Evolutionary conservation across 1,140 invertebrate species (phyloP), one percentile per base, ranked within the genome.

Genomic region (Drosophila grimshawi): DNA sequence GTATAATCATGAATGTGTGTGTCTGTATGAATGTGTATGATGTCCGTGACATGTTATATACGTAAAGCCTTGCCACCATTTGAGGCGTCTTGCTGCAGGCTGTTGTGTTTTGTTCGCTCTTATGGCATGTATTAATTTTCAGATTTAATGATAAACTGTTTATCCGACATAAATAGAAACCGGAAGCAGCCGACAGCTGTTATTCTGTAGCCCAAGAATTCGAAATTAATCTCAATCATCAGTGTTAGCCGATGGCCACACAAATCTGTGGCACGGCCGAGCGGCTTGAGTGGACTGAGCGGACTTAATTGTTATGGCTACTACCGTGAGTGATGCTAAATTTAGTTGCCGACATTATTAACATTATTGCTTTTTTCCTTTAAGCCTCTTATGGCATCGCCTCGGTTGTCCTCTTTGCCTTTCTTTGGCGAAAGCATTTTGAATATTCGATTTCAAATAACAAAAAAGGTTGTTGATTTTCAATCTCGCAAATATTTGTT

Each of bases 41-140:
- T n/a, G n/a, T 1, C 10, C 39, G n/a, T 43, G 0, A 43, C 10
- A 10, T 4, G 39, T 7, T 35, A 65, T 51, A 41, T 51, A 37
- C 62, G 19, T 19, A 19, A 19, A 6, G 45, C 51, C 45, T 48
- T 66, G 41, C 29, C 49, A 51, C 39, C 56, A 51, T 55, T 66
- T 33, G 41, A 55, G n/a, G 52, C 5, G 11, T n/a, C 19, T 45
- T 65, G 64, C 82, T 62, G 63, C 66, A 71, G 73, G 61, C 78
- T 79, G 76, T 63, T 51, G 29, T 74, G 65, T 45, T 37, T 2
- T 41, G 61, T 61, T 67, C 65, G 74, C 76, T 77, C 81, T 81
- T 81, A 71, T 64, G 73, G 74, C 78, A 67, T 68, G 79, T 73
- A 86, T 86, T 86, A 78, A 86, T 81, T 86, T 81, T 76, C 81